These are phyloP conservation scores for Heliconius melpomene DNA, from an alignment of 1,140 invertebrate genomes.

Conservation along the genomic window DNA sequence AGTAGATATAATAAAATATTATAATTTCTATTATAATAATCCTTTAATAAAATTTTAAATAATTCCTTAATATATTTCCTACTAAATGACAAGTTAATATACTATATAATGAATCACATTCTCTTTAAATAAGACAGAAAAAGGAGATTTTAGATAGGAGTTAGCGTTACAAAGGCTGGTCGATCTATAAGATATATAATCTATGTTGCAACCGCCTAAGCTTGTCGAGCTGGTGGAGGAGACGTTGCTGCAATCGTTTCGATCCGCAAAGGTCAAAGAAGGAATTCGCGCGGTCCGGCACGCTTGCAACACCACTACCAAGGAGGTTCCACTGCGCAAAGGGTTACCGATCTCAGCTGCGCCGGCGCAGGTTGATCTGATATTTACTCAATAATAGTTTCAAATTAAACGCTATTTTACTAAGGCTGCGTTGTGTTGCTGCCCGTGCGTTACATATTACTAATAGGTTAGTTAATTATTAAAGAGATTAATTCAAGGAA, in stretches of 20 bases:
- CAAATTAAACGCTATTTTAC: conserved; percentile 42
- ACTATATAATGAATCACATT: neutral
- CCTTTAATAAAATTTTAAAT: too few relatives aligned
- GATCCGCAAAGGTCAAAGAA: conserved; percentile 78
- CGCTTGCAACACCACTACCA: conserved; percentile 67
- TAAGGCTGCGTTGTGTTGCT: conserved; percentile 25
- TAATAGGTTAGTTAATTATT: neutral
- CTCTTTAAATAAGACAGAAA: neutral
- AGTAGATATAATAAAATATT: neutral
- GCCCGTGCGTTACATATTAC: conserved; percentile 17
- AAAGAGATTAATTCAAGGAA: too few relatives aligned
- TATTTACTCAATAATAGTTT: conserved; percentile 50
- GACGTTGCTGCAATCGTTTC: conserved; percentile 72
- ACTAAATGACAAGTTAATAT: too few relatives aligned
- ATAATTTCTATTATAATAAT: neutral
- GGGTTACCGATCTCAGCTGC: conserved; percentile 55
- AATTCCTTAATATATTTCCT: too few relatives aligned
- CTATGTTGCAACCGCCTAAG: conserved; percentile 72
- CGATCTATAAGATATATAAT: conserved; percentile 64
- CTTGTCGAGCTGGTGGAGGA: conserved; percentile 71
- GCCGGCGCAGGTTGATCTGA: conserved; percentile 50
- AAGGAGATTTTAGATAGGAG: neutral
- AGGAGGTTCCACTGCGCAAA: conserved; percentile 62
- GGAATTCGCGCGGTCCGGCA: conserved; percentile 77
- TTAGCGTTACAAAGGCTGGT: conserved; percentile 34